These are phyloP conservation scores for Charanyca ferruginea DNA, from an alignment of 2,888 invertebrate species.

Conservation along the genomic window DNA sequence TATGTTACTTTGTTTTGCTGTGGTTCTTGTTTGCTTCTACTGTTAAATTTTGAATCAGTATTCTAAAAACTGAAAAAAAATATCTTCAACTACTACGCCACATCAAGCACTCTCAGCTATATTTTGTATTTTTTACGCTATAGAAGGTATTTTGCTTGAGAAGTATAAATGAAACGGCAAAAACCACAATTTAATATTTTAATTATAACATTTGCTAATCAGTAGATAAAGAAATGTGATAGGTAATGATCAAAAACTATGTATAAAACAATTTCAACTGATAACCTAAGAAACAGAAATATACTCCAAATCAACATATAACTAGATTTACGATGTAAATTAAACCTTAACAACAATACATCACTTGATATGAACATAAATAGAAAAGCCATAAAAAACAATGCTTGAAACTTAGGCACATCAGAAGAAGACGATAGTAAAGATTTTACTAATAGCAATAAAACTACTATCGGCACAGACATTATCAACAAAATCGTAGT, in stretches of 20 bases:
- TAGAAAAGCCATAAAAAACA: slow-evolving; percentile 57
- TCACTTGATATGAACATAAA: slow-evolving; percentile 58
- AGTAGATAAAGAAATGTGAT: slow-evolving; percentile 40
- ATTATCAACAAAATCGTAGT: slow-evolving; percentile 61
- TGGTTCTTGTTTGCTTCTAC: neutral
- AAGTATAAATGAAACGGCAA: neutral
- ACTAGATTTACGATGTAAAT: slow-evolving; percentile 36
- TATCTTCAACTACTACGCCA: too few relatives aligned
- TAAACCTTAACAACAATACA: slow-evolving; percentile 55
- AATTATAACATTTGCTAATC: neutral
- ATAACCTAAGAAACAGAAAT: slow-evolving; percentile 51
- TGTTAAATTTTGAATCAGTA: neutral
- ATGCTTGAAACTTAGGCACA: slow-evolving; percentile 36
- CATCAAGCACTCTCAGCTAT: too few relatives aligned
- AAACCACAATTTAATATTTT: too few relatives aligned
- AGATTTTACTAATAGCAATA: slow-evolving; percentile 42
- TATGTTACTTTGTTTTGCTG: slow-evolving; percentile 2
- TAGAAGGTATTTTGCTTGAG: too few relatives aligned
- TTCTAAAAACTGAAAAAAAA: neutral
- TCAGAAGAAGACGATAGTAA: slow-evolving; percentile 38
- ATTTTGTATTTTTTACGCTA: too few relatives aligned
- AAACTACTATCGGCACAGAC: slow-evolving; percentile 52
- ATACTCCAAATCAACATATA: slow-evolving; percentile 28
- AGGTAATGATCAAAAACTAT: slow-evolving; percentile 50
- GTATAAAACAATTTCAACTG: slow-evolving; percentile 56